These are phyloP conservation scores for Danio albolineatus DNA, from an alignment of 2,797 vertebrate genomes.

Conservation along the genomic window DNA sequence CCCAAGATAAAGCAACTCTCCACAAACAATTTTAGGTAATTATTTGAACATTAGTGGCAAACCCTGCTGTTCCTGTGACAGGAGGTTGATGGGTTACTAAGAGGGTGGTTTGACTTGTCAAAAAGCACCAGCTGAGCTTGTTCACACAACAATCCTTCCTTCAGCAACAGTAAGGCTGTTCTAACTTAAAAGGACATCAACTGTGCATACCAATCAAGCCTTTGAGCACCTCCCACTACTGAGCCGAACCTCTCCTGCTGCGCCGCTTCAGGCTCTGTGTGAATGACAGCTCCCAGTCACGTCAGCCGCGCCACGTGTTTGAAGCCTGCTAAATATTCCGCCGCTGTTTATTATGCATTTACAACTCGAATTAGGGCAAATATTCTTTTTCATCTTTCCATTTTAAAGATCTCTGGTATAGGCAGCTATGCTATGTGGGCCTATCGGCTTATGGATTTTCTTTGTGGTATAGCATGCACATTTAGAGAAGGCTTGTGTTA, in stretches of 20 bases:
- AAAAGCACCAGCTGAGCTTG: conserved; percentile 36
- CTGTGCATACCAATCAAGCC: conserved; percentile 45
- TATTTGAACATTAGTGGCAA: conserved; percentile 13
- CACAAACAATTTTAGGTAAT: neutral
- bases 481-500: conserved; percentile 4
- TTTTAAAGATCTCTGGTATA: conserved; percentile 4
- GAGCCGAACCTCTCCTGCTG: conserved; percentile 38
- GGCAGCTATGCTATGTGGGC: neutral
- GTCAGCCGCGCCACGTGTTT: conserved; percentile 6
- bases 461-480: neutral
- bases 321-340: conserved; percentile 26
- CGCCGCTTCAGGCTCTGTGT: conserved; percentile 33
- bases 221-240: conserved; percentile 12
- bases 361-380: conserved; percentile 20
- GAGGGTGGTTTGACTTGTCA: conserved; percentile 4
- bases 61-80: conserved; percentile 14
- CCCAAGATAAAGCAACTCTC: conserved; percentile 2
- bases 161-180: conserved; percentile 23
- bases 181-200: conserved; percentile 45
- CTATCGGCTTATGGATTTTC: neutral
- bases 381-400: conserved; percentile 38
- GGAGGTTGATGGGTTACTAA: conserved; percentile 6
- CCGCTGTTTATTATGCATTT: conserved; percentile 19
- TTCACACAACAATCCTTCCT: conserved; percentile 34
- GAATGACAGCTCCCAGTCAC: conserved; percentile 39